Conservation (phyloP, 2,888 invertebrate species). For the Drosophila neonasuta region DNA sequence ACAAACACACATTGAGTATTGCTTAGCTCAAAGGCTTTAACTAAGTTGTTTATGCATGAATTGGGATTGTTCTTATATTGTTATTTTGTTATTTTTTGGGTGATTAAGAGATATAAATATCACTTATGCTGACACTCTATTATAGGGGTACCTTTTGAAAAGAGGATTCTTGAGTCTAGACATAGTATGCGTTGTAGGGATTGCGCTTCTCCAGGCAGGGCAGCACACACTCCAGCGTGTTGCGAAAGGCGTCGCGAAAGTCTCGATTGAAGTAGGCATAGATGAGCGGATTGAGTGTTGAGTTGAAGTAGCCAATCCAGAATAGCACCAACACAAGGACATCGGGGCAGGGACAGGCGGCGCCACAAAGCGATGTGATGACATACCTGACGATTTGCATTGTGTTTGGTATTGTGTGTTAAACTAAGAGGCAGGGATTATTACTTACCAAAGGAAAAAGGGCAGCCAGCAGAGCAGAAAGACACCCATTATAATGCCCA, state of each 20-base stretch:
- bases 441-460: slow-evolving; percentile 93
- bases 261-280: slow-evolving; percentile 98
- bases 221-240: slow-evolving; percentile 92
- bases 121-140: slow-evolving; percentile 49
- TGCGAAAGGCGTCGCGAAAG: slow-evolving; percentile 97
- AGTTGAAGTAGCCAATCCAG: slow-evolving; percentile 99
- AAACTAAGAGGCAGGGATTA: slow-evolving; percentile 5
- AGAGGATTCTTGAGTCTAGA: slow-evolving; percentile 67
- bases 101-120: slow-evolving; percentile 44
- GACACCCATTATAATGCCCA: slow-evolving; percentile 98
- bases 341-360: slow-evolving; percentile 92
- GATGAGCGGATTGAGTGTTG: slow-evolving; percentile 96
- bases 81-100: slow-evolving; percentile 21
- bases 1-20: slow-evolving; percentile 67
- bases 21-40: slow-evolving; percentile 66
- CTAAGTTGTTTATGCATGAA: slow-evolving; percentile 28
- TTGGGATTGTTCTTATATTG: not conserved
- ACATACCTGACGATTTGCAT: slow-evolving; percentile 86
- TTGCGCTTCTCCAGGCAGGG: slow-evolving; percentile 86
- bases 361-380: slow-evolving; percentile 91
- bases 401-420: not conserved
- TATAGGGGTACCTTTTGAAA: not conserved
- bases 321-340: slow-evolving; percentile 95
- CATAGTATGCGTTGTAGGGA: slow-evolving; percentile 82
- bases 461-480: slow-evolving; percentile 98